Base-by-base conservation (phyloP, 2,797 vertebrate species). In the Bucorvus abyssinicus region DNA sequence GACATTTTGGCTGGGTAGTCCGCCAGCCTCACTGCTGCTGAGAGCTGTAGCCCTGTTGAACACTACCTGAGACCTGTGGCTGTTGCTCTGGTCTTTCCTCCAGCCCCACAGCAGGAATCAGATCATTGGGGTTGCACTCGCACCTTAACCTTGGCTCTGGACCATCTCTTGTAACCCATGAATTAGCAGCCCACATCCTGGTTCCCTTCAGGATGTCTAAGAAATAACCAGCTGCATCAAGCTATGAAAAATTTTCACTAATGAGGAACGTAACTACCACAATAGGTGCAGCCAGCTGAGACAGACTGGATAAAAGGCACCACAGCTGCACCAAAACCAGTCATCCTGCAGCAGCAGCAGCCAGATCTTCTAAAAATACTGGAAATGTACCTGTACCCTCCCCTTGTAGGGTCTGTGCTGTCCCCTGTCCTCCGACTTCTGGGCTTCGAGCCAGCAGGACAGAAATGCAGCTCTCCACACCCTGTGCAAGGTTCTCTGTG, bases 371-470 rank as follows among this genome's bases (percentile, higher is more conserved):
- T 78, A 21, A 52, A 83, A 64, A 21, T 8, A 12, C 14, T 23
- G n/a, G n/a, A n/a, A 22, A 47, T 10, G 7, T 19, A 50, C 42
- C 40, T 19, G 6, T 4, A 22, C 14, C 19, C 11, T 47, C 12
- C 7, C 12, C 10, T 52, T 47, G 27, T n/a, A 40, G 17, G 47
- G 17, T 42, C 42, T 16, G 17, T 53, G 44, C 12, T 52, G n/a
- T n/a, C 10, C 34, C 12, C 44, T 32, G 15, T 15, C 15, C 8
- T 29, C 7, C 12, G 47, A 15, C 14, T 75, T 42, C 40, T 34
- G 47, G 15, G 10, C 6, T 82, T 69, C 0, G 3, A 85, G 20
- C 4, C 8, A 64, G 32, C 1, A 1, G 44, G 49, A 32, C 11
- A 70, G 47, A 42, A 65, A 42, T 10, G 10, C 30, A 47, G 42